phyloP scores from a whole-genome alignment of 2,797 vertebrate genomes.

The Neomorphus geoffroyi region DNA sequence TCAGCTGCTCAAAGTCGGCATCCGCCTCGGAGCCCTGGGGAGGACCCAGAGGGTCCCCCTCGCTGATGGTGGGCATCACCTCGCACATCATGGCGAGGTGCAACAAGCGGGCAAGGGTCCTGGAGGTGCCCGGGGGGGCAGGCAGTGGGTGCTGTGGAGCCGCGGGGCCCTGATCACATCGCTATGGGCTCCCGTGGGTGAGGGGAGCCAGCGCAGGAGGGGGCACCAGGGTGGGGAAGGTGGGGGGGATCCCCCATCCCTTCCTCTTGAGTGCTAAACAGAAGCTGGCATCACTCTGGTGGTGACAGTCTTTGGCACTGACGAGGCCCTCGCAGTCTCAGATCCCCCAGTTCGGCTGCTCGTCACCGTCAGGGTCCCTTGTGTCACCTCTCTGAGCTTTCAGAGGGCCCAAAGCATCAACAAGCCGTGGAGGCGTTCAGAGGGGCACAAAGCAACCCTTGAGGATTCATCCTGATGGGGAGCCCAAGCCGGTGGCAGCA shows the following conservation, averaged over 20 bases:
- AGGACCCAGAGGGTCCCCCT: constrained; percentile 91
- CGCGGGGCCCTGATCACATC: constrained; percentile 11
- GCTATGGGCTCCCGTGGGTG: neutral
- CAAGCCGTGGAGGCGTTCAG: neutral
- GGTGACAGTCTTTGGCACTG: neutral
- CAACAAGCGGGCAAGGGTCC: neutral
- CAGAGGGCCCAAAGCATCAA: neutral
- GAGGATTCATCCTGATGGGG: neutral
- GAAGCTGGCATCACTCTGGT: neutral
- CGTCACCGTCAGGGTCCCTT: neutral
- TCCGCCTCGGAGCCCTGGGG: constrained; percentile 88
- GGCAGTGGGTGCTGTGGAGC: neutral
- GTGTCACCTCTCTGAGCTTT: neutral
- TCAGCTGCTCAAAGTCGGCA: constrained; percentile 97
- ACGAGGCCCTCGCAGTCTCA: neutral
- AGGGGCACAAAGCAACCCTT: neutral
- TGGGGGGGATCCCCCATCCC: neutral
- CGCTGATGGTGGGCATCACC: constrained; percentile 97
- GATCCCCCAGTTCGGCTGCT: neutral
- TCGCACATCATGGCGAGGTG: constrained; percentile 90
- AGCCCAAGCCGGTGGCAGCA: neutral
- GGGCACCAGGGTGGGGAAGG: neutral
- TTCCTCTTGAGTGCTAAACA: neutral
- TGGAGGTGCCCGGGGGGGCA: neutral
- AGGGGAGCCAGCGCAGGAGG: neutral